Evolutionary conservation across 2,797 vertebrate genomes (phyloP).

Genomic region (Luscinia megarhynchos): DNA sequence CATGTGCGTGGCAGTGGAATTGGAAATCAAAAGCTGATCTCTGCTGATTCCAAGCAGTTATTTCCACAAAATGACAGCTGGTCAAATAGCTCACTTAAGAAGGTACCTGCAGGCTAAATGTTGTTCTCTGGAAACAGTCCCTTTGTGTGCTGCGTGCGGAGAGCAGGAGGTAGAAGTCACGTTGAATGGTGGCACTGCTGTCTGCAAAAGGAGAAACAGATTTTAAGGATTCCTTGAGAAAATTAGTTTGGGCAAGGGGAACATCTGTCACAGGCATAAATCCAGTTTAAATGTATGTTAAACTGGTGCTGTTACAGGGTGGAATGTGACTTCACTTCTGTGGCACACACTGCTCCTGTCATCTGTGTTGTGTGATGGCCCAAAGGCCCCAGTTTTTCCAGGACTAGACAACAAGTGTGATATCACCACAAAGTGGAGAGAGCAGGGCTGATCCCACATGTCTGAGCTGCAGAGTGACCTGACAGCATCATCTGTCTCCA

Average conservation of each 20-base stretch:
- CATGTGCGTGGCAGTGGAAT: not conserved
- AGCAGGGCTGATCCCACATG: not conserved
- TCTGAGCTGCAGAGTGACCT: not conserved
- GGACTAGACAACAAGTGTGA: not conserved
- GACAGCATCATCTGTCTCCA: not conserved
- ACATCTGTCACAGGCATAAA: not conserved
- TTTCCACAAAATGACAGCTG: constrained; percentile 6
- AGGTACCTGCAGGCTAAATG: constrained; percentile 7
- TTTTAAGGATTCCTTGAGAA: not conserved
- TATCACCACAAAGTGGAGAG: not conserved
- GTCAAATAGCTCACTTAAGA: constrained; percentile 17
- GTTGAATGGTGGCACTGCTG: not conserved
- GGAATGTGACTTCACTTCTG: not conserved
- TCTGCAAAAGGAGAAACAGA: not conserved
- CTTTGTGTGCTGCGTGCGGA: not conserved
- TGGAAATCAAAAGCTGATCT: constrained; percentile 14
- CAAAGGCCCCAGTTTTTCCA: not conserved
- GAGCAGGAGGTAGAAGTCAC: not conserved
- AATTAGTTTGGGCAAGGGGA: not conserved
- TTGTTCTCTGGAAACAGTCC: not conserved
- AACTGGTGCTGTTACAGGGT: not conserved
- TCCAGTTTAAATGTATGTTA: not conserved
- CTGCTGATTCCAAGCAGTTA: constrained; percentile 3
- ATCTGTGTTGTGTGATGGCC: not conserved
- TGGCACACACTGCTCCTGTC: not conserved